Conservation (phyloP, 2,888 invertebrate species). For the Lacanobia oleracea region DNA sequence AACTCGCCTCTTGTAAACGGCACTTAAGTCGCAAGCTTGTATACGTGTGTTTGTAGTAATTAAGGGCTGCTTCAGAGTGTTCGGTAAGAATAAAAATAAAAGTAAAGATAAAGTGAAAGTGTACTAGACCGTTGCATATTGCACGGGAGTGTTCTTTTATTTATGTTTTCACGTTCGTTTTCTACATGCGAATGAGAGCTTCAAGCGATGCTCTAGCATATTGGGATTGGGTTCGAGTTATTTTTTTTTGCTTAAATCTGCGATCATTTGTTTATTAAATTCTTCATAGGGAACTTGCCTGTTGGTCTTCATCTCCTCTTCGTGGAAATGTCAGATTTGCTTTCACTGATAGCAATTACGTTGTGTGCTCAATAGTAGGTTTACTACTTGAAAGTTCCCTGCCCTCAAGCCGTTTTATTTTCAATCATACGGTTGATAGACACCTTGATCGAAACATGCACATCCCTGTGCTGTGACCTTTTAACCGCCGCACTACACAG, state of each 20-base stretch:
- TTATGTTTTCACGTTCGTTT: slow-evolving; percentile 40
- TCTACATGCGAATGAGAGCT: slow-evolving; percentile 32
- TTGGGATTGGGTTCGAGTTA: slow-evolving; percentile 9
- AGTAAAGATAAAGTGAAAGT: slow-evolving; percentile 53
- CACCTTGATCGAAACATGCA: background rate
- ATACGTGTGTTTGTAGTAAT: slow-evolving; percentile 43
- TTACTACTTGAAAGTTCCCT: background rate
- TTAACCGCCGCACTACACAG: slow-evolving; percentile 21
- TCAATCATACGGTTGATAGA: background rate
- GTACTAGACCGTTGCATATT: slow-evolving; percentile 60
- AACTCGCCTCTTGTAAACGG: slow-evolving; percentile 15
- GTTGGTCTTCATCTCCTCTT: background rate
- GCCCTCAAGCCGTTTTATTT: too few species aligned
- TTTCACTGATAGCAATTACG: background rate
- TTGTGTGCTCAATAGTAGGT: background rate
- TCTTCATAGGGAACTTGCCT: background rate
- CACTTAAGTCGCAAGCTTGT: slow-evolving; percentile 14
- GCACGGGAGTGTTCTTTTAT: slow-evolving; percentile 41
- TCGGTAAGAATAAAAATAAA: slow-evolving; percentile 49
- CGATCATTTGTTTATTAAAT: slow-evolving; percentile 3
- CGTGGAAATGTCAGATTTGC: background rate
- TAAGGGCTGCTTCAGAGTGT: slow-evolving; percentile 35
- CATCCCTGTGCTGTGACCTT: slow-evolving; percentile 25
- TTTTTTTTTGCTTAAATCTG: slow-evolving; percentile 12
- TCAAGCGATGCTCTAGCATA: slow-evolving; percentile 17